A percentile compares a stretch with the other conserved stretches of the same genome.
phyloP scores from a whole-genome alignment of 2,113 vertebrate species.

The Silurus asotus region DNA sequence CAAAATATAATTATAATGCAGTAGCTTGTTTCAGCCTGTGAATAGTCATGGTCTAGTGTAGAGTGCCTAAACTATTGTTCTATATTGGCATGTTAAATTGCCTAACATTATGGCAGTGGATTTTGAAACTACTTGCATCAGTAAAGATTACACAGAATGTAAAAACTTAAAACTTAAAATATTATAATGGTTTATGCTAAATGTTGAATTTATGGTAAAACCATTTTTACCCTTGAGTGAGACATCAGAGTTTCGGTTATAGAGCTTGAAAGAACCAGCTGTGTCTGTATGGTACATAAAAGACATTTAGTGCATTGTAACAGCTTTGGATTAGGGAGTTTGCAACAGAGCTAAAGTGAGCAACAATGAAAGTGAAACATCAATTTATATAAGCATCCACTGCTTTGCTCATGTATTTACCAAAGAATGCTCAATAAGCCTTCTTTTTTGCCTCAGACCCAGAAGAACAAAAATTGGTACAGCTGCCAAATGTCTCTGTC shows the following conservation, averaged over 20 bases:
- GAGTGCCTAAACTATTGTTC: not conserved
- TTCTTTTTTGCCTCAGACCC: conserved; percentile 23
- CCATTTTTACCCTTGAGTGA: conserved; percentile 29
- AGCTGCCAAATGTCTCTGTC: not conserved
- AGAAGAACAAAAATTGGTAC: not conserved
- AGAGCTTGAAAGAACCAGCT: conserved; percentile 38
- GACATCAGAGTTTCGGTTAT: conserved; percentile 22
- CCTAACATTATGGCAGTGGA: not conserved
- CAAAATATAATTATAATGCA: conserved; percentile 32
- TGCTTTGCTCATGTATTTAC: conserved; percentile 21
- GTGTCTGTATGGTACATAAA: conserved; percentile 32
- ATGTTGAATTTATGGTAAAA: conserved; percentile 12
- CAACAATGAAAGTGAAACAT: conserved; percentile 30
- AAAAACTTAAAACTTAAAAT: not conserved
- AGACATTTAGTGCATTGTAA: conserved; percentile 26
- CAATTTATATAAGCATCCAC: conserved; percentile 43
- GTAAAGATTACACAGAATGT: conserved; percentile 7
- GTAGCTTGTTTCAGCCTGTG: not conserved
- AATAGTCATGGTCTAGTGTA: conserved; percentile 22
- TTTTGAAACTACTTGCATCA: not conserved
- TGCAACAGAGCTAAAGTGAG: conserved; percentile 36
- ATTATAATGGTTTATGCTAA: conserved; percentile 3
- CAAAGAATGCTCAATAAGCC: conserved; percentile 30
- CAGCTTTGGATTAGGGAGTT: conserved; percentile 38
- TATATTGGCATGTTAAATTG: not conserved